These are phyloP conservation scores for Portevinia maculata DNA, from an alignment of 2,888 invertebrate genomes.

Conservation along the genomic window DNA sequence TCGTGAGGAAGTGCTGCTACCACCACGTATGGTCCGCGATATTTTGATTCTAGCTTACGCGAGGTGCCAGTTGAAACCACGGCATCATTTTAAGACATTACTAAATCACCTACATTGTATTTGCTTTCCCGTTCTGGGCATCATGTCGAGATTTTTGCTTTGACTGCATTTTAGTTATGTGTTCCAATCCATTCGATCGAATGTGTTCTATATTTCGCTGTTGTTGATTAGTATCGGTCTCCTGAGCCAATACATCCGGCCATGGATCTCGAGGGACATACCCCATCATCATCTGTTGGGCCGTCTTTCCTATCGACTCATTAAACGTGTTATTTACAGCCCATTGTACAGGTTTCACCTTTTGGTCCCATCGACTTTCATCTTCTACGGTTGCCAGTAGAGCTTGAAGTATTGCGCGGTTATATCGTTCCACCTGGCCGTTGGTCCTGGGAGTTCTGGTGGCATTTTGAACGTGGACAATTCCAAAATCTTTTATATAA, in stretches of 20 bases:
- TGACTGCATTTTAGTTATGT: not conserved
- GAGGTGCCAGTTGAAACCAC: conserved; percentile 15
- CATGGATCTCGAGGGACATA: no score
- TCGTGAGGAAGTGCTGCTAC: conserved; percentile 6
- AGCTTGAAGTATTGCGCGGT: conserved; percentile 2
- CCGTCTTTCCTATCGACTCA: no score
- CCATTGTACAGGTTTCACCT: conserved; percentile 35
- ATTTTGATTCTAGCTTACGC: conserved; percentile 9
- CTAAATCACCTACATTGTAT: conserved; percentile 7
- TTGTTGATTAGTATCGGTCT: no score
- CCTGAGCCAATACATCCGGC: no score
- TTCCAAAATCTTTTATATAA: conserved; percentile 1
- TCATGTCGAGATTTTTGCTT: conserved; percentile 25
- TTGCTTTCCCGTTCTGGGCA: conserved; percentile 20
- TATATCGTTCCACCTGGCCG: conserved; percentile 22
- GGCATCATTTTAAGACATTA: conserved; percentile 30
- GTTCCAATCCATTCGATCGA: not conserved
- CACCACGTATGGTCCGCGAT: conserved; percentile 15
- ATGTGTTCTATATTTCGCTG: no score
- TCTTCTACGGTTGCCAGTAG: no score
- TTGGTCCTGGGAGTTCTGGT: conserved; percentile 36
- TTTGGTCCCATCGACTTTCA: conserved; percentile 5
- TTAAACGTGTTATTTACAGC: conserved; percentile 10
- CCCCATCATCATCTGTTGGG: no score
- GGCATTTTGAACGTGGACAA: conserved; percentile 15